Evolutionary conservation across 2,888 invertebrate genomes (phyloP), one percentile per base, ranked within the genome.

Genomic region (Meiosimyza decipiens): DNA sequence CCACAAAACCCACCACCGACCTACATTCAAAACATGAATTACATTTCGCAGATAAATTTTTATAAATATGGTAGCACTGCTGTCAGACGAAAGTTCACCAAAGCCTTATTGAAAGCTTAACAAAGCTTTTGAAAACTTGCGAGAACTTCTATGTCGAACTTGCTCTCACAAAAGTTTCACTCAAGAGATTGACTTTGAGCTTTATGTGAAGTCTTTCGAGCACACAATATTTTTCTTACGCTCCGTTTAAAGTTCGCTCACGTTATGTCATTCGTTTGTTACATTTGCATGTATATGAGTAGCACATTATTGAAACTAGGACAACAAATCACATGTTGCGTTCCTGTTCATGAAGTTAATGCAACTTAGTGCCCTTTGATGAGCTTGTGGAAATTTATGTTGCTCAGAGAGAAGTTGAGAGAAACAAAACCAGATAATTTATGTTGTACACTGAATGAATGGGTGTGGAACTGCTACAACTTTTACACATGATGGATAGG

Each of bases 241-340:
- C 33, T 52, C 33, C 65, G n/a, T 2, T 28, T 6, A 51, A 7
- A 15, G 22, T 59, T 52, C 28, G 13, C 50, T 68, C 67, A 51
- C 13, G 22, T 68, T 68, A 68, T 55, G 50, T 59, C 67, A 66
- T 4, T 3, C 16, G 4, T 57, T 57, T 82, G 81, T 82, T 80
- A 40, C 40, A 9, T 40, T 40, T 40, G 9, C 9, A 40, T 40
- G 40, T 6, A 40, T 40, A 3, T 40, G 40, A 40, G 7, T 15
- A 6, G 15, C 4, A 40, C 78, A 82, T 82, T 81, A 54, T 51
- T 77, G 77, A 78, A 84, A 80, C 84, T 84, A 80, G 84, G 83
- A 84, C 85, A 85, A 78, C 79, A 80, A 82, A 85, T 83, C 85
- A 83, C 83, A 85, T 83, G 83, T 83, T 83, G 83, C 84, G 81